Evolutionary conservation across 2,888 invertebrate genomes (phyloP), one percentile per base, ranked within the genome.

Genomic region (Drepana falcataria): DNA sequence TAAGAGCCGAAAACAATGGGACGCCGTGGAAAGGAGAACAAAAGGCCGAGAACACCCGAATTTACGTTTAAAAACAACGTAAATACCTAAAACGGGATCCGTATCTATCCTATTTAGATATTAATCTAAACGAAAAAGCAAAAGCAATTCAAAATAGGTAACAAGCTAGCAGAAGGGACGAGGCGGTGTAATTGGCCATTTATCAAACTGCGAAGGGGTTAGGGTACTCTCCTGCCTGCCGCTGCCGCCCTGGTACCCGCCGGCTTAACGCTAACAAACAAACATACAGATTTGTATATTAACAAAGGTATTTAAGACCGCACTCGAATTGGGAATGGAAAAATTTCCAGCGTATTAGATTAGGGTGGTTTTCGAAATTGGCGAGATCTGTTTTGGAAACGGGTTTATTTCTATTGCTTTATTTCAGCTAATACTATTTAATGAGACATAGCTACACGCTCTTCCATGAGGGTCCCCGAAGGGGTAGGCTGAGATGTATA

Each of bases 91-190:
- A 86, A 79, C 85, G 80, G 87, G 87, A 87, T 86, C 85, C 85
- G 87, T 89, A 91, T 91, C 91, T 90, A 90, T 91, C 91, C 91
- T 91, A 91, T 91, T 91, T 91, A 91, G 91, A 91, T 91, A 91
- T 91, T 91, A 91, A 91, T 91, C 91, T 91, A 86, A 89, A 89
- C 90, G 91, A 91, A 91, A 91, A 89, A 91, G 90, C 90, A 89
- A 88, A 86, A 87, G 90, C 90, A 88, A 90, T 91, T 89, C 91
- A 88, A 87, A 91, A 90, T 90, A 89, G 91, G 90, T 90, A 88
- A 91, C 90, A 90, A 91, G 90, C 90, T 89, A 90, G 87, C 89
- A 88, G 87, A 85, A 87, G 89, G 89, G 89, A 85, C 85, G 85
- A 79, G 81, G 81, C 81, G 85, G 84, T 83, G 91, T 91, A 91